Conservation (phyloP, 2,888 invertebrate species). For the Dorcus hopei region DNA sequence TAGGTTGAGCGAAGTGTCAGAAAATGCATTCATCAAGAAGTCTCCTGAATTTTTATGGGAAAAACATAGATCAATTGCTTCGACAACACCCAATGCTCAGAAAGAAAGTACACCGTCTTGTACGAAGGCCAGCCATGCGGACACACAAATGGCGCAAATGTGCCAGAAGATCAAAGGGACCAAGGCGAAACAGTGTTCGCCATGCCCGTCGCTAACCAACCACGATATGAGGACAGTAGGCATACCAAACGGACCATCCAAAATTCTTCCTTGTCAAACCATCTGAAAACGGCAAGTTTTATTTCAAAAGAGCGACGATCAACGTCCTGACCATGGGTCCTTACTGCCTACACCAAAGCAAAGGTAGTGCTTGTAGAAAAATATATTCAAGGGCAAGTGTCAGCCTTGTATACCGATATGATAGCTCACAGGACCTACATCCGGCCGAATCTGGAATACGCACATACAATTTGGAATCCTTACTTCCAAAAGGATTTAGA, state of each 20-base stretch:
- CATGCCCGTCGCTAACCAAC: constrained; percentile 3
- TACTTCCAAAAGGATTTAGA: too few relatives aligned
- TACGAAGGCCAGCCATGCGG: constrained; percentile 4
- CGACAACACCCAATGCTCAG: constrained; percentile 1
- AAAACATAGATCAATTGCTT: too few relatives aligned
- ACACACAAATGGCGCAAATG: neutral
- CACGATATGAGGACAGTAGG: neutral
- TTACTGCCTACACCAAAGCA: constrained; percentile 15
- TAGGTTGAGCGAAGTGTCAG: neutral
- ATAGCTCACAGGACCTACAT: constrained; percentile 6
- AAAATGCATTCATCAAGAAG: constrained; percentile 1
- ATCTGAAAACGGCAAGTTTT: constrained; percentile 4
- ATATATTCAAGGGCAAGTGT: constrained; percentile 12
- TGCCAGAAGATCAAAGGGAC: neutral
- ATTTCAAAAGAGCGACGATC: neutral
- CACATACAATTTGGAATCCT: too few relatives aligned
- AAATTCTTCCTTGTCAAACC: constrained; percentile 7
- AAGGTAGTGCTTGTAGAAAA: constrained; percentile 17
- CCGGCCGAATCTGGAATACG: too few relatives aligned
- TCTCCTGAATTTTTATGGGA: neutral
- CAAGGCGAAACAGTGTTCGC: neutral
- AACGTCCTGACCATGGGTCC: constrained; percentile 11
- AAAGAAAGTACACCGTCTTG: neutral
- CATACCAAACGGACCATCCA: constrained; percentile 3
- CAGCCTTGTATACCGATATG: constrained; percentile 9